A percentile compares a stretch with the other conserved stretches of the same genome.
Conservation (phyloP, 1,140 invertebrate genomes). For the Drosophila sturtevanti region DNA sequence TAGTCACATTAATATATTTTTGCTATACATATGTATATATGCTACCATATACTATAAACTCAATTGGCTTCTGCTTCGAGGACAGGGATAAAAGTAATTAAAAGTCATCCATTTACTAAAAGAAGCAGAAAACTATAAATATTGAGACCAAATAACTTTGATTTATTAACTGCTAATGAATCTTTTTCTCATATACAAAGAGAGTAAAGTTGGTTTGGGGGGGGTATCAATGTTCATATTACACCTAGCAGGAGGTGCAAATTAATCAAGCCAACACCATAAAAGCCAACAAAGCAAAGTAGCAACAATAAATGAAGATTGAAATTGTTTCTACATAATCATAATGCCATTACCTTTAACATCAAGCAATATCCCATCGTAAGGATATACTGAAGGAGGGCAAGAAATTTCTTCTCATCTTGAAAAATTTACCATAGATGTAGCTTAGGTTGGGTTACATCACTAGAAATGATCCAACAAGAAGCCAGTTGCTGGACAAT, state of each 20-base stretch:
- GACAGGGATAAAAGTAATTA: neutral
- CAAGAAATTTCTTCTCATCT: no score
- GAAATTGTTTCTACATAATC: slow-evolving; percentile 7
- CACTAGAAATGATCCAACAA: no score
- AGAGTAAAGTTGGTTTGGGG: neutral
- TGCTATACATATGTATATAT: no score
- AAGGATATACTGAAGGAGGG: neutral
- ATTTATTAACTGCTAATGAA: slow-evolving; percentile 64
- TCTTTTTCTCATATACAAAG: slow-evolving; percentile 16
- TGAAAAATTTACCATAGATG: no score
- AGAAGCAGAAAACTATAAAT: slow-evolving; percentile 2
- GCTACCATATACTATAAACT: no score
- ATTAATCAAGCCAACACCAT: neutral
- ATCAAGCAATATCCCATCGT: no score
- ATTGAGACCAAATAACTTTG: slow-evolving; percentile 28
- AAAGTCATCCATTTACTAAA: neutral
- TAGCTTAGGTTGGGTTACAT: no score
- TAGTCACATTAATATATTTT: no score
- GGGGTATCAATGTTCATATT: neutral
- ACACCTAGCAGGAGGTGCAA: neutral
- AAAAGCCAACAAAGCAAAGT: neutral
- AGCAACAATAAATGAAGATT: neutral
- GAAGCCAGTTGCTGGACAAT: neutral
- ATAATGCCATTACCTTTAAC: slow-evolving; percentile 9
- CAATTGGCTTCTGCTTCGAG: neutral